Evolutionary conservation across 2,888 invertebrate genomes (phyloP).

Genomic region (Lordiphosa andalusiaca): DNA sequence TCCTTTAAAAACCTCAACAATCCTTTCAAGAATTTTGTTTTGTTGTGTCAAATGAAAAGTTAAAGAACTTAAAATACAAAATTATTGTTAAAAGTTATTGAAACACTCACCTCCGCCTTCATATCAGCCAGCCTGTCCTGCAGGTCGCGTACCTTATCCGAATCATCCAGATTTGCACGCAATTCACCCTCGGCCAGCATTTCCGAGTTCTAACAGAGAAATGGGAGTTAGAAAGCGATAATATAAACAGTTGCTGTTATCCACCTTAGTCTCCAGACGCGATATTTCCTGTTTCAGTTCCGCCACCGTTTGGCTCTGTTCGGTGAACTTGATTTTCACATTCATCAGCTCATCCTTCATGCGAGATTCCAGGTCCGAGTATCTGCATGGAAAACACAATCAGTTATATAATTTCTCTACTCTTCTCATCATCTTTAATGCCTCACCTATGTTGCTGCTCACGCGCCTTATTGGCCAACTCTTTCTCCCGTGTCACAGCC

Average conservation of each 20-base stretch:
- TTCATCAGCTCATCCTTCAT: constrained; percentile 95
- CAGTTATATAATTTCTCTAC: neutral
- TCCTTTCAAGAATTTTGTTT: neutral
- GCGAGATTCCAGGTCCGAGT: constrained; percentile 81
- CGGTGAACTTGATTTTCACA: constrained; percentile 95
- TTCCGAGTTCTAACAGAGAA: constrained; percentile 89
- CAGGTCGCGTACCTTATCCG: constrained; percentile 91
- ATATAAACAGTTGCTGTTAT: neutral
- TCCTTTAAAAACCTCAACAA: neutral
- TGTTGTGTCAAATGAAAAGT: neutral
- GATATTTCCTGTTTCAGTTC: constrained; percentile 97
- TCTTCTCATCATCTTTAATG: neutral
- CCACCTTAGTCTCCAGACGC: constrained; percentile 93
- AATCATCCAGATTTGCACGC: constrained; percentile 91
- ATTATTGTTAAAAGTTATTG: constrained; percentile 3
- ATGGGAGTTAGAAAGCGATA: neutral
- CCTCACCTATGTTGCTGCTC: constrained; percentile 90
- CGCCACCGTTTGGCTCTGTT: constrained; percentile 95
- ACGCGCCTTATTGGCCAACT: constrained; percentile 87
- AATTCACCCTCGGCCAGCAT: constrained; percentile 96
- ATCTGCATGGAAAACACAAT: constrained; percentile 28
- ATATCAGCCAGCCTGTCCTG: constrained; percentile 96
- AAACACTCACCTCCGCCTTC: constrained; percentile 91
- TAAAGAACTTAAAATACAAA: constrained; percentile 7
- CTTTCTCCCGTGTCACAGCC: constrained; percentile 87